These are phyloP conservation scores for Falcaria lacertinaria DNA, from an alignment of 2,888 invertebrate species.

Conservation along the genomic window DNA sequence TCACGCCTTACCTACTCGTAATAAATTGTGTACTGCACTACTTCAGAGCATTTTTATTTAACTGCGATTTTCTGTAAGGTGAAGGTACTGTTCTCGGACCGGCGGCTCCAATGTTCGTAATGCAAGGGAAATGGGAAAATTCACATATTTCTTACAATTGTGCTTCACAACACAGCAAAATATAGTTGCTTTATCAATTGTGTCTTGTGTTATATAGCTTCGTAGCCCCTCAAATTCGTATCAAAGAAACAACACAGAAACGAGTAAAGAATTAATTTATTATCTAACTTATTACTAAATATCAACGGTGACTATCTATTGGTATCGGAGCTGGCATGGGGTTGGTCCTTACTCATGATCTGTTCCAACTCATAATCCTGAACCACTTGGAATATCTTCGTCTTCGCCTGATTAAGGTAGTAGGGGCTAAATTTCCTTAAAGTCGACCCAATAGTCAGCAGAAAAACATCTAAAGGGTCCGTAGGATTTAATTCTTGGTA, in stretches of 20 bases:
- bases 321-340: conserved; percentile 22
- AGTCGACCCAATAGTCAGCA: conserved; percentile 59
- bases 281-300: not conserved
- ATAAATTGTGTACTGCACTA: too few relatives aligned
- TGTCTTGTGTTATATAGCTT: too few relatives aligned
- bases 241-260: not conserved
- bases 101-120: too few relatives aligned
- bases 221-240: not conserved
- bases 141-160: too few relatives aligned
- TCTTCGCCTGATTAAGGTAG: conserved; percentile 66
- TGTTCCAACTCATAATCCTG: conserved; percentile 69
- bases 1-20: too few relatives aligned
- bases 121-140: too few relatives aligned
- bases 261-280: not conserved
- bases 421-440: conserved; percentile 59
- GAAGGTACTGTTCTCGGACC: too few relatives aligned
- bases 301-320: conserved; percentile 22
- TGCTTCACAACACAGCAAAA: too few relatives aligned
- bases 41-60: too few relatives aligned
- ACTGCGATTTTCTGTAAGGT: too few relatives aligned
- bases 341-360: conserved; percentile 45
- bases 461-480: conserved; percentile 60
- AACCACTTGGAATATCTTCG: conserved; percentile 68
- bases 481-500: conserved; percentile 45
- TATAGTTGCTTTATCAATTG: too few relatives aligned